Conservation (phyloP, 1,140 invertebrate genomes). For the Drosophila repletoides region DNA sequence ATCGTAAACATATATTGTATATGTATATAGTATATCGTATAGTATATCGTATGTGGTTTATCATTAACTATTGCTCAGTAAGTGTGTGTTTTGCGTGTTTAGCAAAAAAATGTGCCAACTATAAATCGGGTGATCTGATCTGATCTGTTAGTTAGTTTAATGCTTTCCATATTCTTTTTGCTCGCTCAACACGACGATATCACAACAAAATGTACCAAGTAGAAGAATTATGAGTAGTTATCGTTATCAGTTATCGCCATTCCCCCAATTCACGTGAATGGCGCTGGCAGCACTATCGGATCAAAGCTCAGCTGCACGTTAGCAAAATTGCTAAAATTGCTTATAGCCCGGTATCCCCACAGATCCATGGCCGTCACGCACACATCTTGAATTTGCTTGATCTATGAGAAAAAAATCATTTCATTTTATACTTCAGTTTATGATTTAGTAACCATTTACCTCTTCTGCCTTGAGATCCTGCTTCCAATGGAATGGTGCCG, state of each 20-base stretch:
- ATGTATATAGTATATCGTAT: conserved; percentile 39
- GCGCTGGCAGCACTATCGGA: conserved; percentile 76
- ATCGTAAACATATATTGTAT: conserved; percentile 51
- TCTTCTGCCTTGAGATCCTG: conserved; percentile 88
- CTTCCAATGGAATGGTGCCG: conserved; percentile 93
- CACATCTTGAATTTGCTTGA: conserved; percentile 84
- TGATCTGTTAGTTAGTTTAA: conserved; percentile 39
- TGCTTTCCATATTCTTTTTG: conserved; percentile 54
- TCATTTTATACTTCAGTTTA: neutral
- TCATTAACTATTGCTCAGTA: conserved; percentile 76
- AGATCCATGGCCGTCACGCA: conserved; percentile 90
- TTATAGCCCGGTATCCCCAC: conserved; percentile 89
- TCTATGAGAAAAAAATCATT: conserved; percentile 45
- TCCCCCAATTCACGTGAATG: conserved; percentile 68
- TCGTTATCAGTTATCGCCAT: conserved; percentile 53
- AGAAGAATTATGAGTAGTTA: conserved; percentile 79
- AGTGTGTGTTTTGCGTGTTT: conserved; percentile 66
- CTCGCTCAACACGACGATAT: conserved; percentile 77
- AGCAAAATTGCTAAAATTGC: conserved; percentile 81
- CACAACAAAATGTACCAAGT: conserved; percentile 81
- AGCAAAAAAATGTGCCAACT: conserved; percentile 64
- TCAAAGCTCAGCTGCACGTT: conserved; percentile 69
- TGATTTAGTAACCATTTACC: conserved; percentile 73
- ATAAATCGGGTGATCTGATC: conserved; percentile 41
- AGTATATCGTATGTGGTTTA: conserved; percentile 45